These are phyloP conservation scores for Enteromius treurensis DNA, from an alignment of 2,797 vertebrate species.

Conservation along the genomic window DNA sequence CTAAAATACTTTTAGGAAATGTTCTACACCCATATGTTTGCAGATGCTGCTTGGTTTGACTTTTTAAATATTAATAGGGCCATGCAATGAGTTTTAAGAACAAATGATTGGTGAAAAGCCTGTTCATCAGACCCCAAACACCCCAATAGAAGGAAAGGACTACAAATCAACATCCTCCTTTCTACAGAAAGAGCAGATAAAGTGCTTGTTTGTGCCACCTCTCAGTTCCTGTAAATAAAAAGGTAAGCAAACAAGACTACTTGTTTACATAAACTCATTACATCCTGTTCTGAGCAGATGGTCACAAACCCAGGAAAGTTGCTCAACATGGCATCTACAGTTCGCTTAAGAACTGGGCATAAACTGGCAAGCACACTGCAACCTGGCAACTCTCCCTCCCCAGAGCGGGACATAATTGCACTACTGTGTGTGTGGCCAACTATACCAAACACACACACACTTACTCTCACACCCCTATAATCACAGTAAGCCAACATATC, in stretches of 20 bases:
- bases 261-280: conserved; percentile 54
- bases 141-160: not conserved
- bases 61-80: not conserved
- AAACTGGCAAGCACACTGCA: conserved; percentile 51
- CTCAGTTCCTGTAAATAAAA: conserved; percentile 53
- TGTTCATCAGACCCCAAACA: not conserved
- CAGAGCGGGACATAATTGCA: conserved; percentile 53
- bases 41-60: not conserved
- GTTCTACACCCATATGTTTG: not conserved
- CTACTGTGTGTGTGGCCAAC: conserved; percentile 50
- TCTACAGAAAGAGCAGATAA: conserved; percentile 21
- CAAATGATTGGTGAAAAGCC: not conserved
- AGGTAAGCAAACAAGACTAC: conserved; percentile 57
- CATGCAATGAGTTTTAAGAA: not conserved
- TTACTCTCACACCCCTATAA: conserved; percentile 45
- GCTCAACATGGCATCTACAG: conserved; percentile 53
- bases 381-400: conserved; percentile 45
- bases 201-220: conserved; percentile 48
- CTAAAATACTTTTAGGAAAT: no score
- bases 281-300: conserved; percentile 58
- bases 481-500: conserved; percentile 44
- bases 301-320: conserved; percentile 58
- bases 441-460: conserved; percentile 30
- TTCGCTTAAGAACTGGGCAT: conserved; percentile 54
- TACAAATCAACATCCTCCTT: conserved; percentile 12